Conservation (phyloP, 2,113 vertebrate genomes). For the Recurvirostra avosetta region DNA sequence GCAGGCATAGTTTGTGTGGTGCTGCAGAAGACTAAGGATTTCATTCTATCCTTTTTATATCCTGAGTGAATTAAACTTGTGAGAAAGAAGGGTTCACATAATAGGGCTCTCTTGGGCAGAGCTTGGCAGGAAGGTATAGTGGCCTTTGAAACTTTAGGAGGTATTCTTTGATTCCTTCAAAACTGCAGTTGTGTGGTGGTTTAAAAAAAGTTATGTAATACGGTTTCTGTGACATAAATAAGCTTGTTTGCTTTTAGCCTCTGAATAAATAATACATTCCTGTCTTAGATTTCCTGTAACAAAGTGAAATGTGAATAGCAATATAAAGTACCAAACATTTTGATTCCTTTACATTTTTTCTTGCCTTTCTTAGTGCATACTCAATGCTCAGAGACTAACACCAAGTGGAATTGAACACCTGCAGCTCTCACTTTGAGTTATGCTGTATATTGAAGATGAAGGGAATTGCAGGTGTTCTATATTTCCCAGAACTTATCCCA, state of each 20-base stretch:
- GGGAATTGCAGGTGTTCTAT: not conserved
- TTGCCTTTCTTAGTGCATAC: not conserved
- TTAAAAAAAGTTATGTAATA: not conserved
- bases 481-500: not conserved
- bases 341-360: not conserved
- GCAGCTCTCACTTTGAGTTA: not conserved
- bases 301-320: conserved; percentile 11
- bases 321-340: not conserved
- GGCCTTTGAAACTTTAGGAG: not conserved
- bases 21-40: not conserved
- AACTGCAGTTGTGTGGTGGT: not conserved
- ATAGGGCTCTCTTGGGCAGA: not conserved
- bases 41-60: not conserved
- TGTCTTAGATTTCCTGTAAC: not conserved
- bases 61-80: not conserved
- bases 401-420: conserved; percentile 22
- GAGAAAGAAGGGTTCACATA: not conserved
- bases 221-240: not conserved
- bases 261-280: not conserved
- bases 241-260: not conserved
- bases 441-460: not conserved
- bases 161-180: not conserved
- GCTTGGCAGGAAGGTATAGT: not conserved
- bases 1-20: not conserved
- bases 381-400: not conserved